Conservation (phyloP, 1,140 invertebrate species). For the Colletes latitarsis region DNA sequence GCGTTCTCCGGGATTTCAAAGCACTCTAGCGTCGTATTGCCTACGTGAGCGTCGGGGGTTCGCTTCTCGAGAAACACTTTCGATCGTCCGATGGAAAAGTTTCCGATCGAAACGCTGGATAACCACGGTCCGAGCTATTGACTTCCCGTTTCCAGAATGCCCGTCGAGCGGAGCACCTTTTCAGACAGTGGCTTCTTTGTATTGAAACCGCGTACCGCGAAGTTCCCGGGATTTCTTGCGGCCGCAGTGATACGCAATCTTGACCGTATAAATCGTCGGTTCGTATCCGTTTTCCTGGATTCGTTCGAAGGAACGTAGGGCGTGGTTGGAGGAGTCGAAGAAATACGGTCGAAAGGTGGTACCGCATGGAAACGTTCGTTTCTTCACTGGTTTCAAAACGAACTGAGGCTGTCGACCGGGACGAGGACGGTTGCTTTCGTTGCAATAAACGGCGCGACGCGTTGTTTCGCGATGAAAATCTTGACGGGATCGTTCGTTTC, state of each 20-base stretch:
- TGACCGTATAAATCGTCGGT: constrained; percentile 25
- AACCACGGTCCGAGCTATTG: neutral
- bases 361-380: neutral
- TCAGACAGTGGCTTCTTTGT: constrained; percentile 10
- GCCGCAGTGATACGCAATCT: constrained; percentile 26
- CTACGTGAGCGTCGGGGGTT: neutral
- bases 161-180: too few species aligned
- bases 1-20: too few species aligned
- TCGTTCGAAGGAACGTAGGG: neutral
- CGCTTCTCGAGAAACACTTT: neutral
- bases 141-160: neutral
- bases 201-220: neutral
- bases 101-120: neutral
- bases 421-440: neutral
- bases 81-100: neutral
- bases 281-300: constrained; percentile 5
- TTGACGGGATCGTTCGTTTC: constrained; percentile 36
- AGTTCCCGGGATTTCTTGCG: constrained; percentile 11
- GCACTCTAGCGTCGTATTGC: neutral
- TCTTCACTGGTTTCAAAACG: too few species aligned
- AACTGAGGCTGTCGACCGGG: too few species aligned
- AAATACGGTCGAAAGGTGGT: neutral
- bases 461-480: constrained; percentile 31
- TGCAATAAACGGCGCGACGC: neutral
- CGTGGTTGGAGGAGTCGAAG: neutral